Evolutionary conservation across 2,797 vertebrate genomes (phyloP).

Genomic region (Cossypha polioptera): DNA sequence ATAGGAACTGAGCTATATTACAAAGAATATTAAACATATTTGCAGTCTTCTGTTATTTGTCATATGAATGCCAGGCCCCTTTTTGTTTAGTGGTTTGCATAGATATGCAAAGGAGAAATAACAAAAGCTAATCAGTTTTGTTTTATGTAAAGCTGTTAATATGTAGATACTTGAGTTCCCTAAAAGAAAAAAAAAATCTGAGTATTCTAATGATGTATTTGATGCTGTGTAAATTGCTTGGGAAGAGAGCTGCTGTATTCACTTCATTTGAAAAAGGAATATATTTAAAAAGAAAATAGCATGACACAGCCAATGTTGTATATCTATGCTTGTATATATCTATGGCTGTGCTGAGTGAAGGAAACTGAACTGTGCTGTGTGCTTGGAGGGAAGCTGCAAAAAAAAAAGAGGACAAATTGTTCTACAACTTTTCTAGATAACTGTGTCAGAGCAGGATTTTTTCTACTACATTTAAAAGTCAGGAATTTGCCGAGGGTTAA

Average conservation of each 20-base stretch:
- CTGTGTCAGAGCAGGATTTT: neutral
- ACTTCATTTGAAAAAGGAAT: conserved; percentile 9
- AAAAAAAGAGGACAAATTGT: neutral
- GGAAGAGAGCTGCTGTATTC: conserved; percentile 7
- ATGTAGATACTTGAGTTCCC: neutral
- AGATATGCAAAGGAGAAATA: conserved; percentile 13
- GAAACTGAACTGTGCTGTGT: neutral
- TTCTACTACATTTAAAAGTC: neutral
- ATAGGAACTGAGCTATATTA: neutral
- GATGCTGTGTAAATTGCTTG: neutral
- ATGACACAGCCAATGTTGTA: neutral
- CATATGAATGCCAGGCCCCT: neutral
- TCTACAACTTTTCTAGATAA: neutral
- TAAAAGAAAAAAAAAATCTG: neutral
- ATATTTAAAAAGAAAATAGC: conserved; percentile 1
- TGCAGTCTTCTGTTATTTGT: conserved; percentile 24
- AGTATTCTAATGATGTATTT: neutral
- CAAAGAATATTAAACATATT: conserved; percentile 22
- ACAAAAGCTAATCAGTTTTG: conserved; percentile 48
- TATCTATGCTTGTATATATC: neutral
- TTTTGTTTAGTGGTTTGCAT: neutral
- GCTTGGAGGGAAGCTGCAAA: neutral
- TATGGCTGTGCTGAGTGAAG: neutral
- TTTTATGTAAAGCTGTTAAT: conserved; percentile 43
- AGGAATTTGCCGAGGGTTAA: neutral